Conservation (phyloP, 2,113 vertebrate species). For the Mormoops blainvillei region DNA sequence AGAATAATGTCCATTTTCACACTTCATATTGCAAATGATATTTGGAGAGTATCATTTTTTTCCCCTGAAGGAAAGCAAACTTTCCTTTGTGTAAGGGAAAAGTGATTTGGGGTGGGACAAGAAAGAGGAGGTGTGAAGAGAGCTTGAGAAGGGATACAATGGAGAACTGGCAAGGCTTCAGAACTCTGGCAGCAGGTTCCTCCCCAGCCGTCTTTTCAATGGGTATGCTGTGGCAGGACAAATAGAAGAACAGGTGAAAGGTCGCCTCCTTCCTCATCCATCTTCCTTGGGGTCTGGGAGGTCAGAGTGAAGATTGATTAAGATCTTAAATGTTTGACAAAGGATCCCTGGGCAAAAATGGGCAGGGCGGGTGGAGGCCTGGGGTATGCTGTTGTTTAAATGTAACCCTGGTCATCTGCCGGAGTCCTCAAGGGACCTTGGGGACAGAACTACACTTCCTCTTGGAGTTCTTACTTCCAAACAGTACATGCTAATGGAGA, state of each 20-base stretch:
- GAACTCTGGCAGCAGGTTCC: slow-evolving; percentile 83
- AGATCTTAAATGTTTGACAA: slow-evolving; percentile 93
- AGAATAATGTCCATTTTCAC: slow-evolving; percentile 41
- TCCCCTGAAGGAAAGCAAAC: background rate
- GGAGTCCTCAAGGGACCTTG: slow-evolving; percentile 47
- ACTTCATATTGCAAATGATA: slow-evolving; percentile 35
- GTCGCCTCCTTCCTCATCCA: slow-evolving; percentile 91
- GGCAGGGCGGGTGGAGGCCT: slow-evolving; percentile 24
- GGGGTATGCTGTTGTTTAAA: slow-evolving; percentile 76
- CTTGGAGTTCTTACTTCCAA: slow-evolving; percentile 45
- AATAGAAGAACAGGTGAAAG: slow-evolving; percentile 87
- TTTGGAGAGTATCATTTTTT: background rate
- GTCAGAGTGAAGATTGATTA: slow-evolving; percentile 93
- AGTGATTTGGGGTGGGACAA: slow-evolving; percentile 5
- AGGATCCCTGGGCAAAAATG: slow-evolving; percentile 78
- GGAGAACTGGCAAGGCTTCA: slow-evolving; percentile 75
- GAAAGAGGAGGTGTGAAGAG: slow-evolving; percentile 4
- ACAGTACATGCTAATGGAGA: slow-evolving; percentile 51
- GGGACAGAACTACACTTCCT: slow-evolving; percentile 66
- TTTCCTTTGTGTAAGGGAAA: slow-evolving; percentile 54
- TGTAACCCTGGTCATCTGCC: slow-evolving; percentile 80
- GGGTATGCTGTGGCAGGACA: slow-evolving; percentile 79
- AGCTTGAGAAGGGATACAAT: slow-evolving; percentile 60
- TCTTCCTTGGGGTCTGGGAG: slow-evolving; percentile 87
- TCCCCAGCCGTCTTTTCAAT: slow-evolving; percentile 84